Evolutionary conservation across 2,888 invertebrate species (phyloP).

Genomic region (Silvanus unidentatus): DNA sequence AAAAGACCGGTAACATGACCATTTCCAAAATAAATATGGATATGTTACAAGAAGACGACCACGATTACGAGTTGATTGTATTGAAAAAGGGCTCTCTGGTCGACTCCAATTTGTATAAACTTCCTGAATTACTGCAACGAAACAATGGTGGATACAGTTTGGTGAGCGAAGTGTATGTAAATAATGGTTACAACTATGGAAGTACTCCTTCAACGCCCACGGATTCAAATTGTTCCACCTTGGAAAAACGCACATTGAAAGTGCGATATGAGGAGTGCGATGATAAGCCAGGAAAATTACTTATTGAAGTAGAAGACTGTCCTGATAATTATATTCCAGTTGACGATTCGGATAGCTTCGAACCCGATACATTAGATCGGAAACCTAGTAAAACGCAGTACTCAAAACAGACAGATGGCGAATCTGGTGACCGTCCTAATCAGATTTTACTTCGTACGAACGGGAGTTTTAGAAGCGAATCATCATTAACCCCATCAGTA

Average conservation of each 20-base stretch:
- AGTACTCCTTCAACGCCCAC: slow-evolving; percentile 55
- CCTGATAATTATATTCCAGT: slow-evolving; percentile 70
- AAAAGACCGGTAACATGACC: slow-evolving; percentile 53
- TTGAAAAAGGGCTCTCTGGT: slow-evolving; percentile 31
- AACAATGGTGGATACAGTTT: slow-evolving; percentile 59
- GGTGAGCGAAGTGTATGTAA: slow-evolving; percentile 74
- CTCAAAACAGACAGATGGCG: slow-evolving; percentile 48
- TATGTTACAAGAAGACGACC: slow-evolving; percentile 34
- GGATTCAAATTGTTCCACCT: slow-evolving; percentile 53
- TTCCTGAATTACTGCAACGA: slow-evolving; percentile 48
- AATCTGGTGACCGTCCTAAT: slow-evolving; percentile 51
- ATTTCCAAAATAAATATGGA: slow-evolving; percentile 43
- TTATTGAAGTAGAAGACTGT: slow-evolving; percentile 78
- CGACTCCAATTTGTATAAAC: slow-evolving; percentile 45
- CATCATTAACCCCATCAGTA: slow-evolving; percentile 24
- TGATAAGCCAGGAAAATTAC: slow-evolving; percentile 70
- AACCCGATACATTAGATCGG: slow-evolving; percentile 79
- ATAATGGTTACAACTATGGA: slow-evolving; percentile 64
- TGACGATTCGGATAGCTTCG: slow-evolving; percentile 76
- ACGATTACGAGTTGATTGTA: slow-evolving; percentile 48
- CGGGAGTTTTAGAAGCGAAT: slow-evolving; percentile 62
- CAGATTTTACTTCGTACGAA: slow-evolving; percentile 62
- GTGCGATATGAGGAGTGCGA: slow-evolving; percentile 51
- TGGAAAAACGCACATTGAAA: slow-evolving; percentile 42
- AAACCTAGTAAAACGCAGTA: slow-evolving; percentile 53